Percentiles rank a stretch among this genome's conserved stretches.
Conservation (phyloP, 2,888 invertebrate species). For the Spilosoma lubricipeda region DNA sequence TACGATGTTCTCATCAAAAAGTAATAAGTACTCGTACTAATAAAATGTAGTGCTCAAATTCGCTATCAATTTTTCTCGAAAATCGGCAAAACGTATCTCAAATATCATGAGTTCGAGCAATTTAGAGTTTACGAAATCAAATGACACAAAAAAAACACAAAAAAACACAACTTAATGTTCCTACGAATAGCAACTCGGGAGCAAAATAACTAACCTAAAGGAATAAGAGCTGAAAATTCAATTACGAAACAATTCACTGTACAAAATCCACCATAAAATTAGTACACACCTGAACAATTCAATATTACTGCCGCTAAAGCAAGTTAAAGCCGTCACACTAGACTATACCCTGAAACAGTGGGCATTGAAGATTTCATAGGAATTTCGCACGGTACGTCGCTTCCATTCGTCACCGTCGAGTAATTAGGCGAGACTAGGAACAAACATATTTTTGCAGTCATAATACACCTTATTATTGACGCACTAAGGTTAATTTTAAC, state of each 20-base stretch:
- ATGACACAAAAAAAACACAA: too few species aligned
- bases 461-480: constrained; percentile 43
- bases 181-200: too few species aligned
- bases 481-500: constrained; percentile 19
- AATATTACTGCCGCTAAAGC: constrained; percentile 45
- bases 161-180: too few species aligned
- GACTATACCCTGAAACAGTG: constrained; percentile 61
- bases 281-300: constrained; percentile 36
- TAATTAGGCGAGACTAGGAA: constrained; percentile 68
- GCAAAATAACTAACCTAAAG: constrained; percentile 34
- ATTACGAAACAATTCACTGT: constrained; percentile 34
- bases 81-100: background rate
- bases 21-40: background rate
- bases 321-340: constrained; percentile 59
- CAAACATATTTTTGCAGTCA: constrained; percentile 43
- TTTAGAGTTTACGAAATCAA: constrained; percentile 10
- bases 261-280: constrained; percentile 36
- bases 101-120: background rate
- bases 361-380: constrained; percentile 73
- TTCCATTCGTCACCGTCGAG: constrained; percentile 75
- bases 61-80: background rate
- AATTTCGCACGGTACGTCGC: constrained; percentile 78
- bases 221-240: constrained; percentile 28
- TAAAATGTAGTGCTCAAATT: background rate
- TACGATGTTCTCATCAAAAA: background rate